A percentile compares a stretch with the other conserved stretches of the same genome.
These are phyloP conservation scores for Drosophila kanekoi DNA, from an alignment of 2,888 invertebrate species.

Conservation along the genomic window DNA sequence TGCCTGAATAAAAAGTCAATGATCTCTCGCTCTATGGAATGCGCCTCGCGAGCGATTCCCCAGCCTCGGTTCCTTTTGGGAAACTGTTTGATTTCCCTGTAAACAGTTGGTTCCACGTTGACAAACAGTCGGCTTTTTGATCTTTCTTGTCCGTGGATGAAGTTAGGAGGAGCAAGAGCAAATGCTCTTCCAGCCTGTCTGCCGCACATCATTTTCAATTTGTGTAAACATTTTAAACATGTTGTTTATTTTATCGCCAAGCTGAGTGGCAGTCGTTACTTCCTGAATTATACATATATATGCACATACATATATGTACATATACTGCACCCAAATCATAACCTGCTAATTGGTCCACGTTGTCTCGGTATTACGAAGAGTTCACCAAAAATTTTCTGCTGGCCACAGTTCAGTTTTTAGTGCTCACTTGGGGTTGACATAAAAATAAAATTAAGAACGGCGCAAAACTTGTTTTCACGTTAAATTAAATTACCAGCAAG, in stretches of 20 bases:
- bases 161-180: constrained; percentile 10
- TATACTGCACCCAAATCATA: constrained; percentile 53
- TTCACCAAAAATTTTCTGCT: constrained; percentile 34
- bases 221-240: constrained; percentile 62
- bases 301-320: neutral
- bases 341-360: constrained; percentile 65
- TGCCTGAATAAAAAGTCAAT: constrained; percentile 27
- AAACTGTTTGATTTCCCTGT: constrained; percentile 72
- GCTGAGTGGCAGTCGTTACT: constrained; percentile 32
- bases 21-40: constrained; percentile 15
- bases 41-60: neutral
- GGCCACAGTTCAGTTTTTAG: constrained; percentile 50
- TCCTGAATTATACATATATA: constrained; percentile 18
- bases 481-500: constrained; percentile 76
- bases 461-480: constrained; percentile 71
- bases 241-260: constrained; percentile 4
- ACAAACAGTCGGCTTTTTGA: constrained; percentile 66
- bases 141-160: constrained; percentile 23
- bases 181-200: constrained; percentile 9
- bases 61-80: neutral
- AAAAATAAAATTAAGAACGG: constrained; percentile 26
- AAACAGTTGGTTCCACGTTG: constrained; percentile 64
- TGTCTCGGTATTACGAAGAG: constrained; percentile 12
- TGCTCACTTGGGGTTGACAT: constrained; percentile 61
- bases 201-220: constrained; percentile 35